A percentile compares a stretch with the other conserved stretches of the same genome.
Evolutionary conservation across 2,113 vertebrate species (phyloP).

Genomic region (Psittacula cyanocephala): DNA sequence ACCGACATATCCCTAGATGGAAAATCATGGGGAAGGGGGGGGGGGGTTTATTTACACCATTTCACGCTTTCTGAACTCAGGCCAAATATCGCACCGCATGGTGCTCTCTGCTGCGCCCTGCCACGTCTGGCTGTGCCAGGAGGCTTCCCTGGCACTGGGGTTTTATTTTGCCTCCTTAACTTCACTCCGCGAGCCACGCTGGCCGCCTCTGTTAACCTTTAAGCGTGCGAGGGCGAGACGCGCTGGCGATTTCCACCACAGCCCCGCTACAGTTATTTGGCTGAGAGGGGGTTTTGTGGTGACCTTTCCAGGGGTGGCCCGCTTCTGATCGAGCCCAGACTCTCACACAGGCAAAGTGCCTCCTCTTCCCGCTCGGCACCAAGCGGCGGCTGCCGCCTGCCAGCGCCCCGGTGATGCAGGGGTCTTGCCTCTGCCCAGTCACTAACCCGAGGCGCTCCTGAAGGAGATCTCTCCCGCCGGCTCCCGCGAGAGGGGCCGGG

Average conservation of each 20-base stretch:
- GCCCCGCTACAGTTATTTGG: background rate
- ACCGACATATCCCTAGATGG: background rate
- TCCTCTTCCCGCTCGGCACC: background rate
- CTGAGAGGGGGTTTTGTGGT: background rate
- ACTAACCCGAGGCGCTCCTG: too few relatives aligned
- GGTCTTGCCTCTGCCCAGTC: too few relatives aligned
- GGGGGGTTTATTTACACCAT: fast-evolving
- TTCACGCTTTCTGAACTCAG: background rate
- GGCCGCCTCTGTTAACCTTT: background rate
- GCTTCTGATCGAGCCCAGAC: background rate
- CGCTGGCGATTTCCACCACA: background rate
- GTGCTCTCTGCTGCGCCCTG: background rate
- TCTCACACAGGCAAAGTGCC: fast-evolving
- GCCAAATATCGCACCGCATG: fast-evolving
- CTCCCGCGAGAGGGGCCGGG: background rate
- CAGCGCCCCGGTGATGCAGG: too few relatives aligned
- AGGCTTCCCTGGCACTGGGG: background rate
- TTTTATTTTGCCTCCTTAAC: too few relatives aligned
- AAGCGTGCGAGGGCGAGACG: background rate
- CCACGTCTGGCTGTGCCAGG: fast-evolving
- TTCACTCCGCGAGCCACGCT: fast-evolving
- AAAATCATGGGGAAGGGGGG: background rate
- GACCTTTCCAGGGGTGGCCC: background rate
- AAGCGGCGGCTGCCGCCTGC: background rate
- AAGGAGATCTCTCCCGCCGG: background rate